Base-by-base conservation (phyloP, 2,888 invertebrate genomes). In the Drosophila anceps region DNA sequence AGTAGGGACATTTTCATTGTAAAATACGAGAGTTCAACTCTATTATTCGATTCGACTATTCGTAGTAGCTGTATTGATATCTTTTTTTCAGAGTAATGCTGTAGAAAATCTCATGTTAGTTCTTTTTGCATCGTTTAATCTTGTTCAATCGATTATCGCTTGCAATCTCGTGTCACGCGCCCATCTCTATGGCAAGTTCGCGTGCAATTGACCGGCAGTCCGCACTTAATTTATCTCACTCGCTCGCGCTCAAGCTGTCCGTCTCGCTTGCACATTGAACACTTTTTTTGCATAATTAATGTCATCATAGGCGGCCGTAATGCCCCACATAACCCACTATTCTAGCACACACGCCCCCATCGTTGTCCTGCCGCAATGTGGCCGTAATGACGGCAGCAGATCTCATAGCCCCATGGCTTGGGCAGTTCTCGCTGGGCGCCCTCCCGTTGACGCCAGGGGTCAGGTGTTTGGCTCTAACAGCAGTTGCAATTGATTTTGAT, bases 221-320 rank as follows among this genome's bases (percentile, higher is more conserved):
- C 35, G 35, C 39, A 48, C 20, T 31, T 24, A 24, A 24, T 50
- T 50, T 50, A 50, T 75, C 70, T 64, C 60, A 5, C 29, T 13
- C 13, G 24, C 39, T 13, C 31, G n/a, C 24, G 20, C n/a, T 27
- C 20, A 20, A 20, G 24, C 50, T 35, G 44, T 37, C 59, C 68
- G 48, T 59, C n/a, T 59, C 63, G 4, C 50, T 46, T 55, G 10
- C 48, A 29, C 67, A 41, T 10, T 27, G 20, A 62, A 33, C 12
- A 44, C 20, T 54, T 37, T 72, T 73, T 76, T 76, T 79, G 79
- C 75, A 86, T 90, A 88, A 88, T 88, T 88, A 88, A 88, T 88
- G 86, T 73, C 84, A 86, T 88, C 79, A 82, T 79, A 76, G 84
- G 48, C 77, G 69, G 72, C 74, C 78, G 79, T 84, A 79, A 82